Evolutionary conservation across 2,113 vertebrate genomes (phyloP).

Genomic region (Scomber scombrus): DNA sequence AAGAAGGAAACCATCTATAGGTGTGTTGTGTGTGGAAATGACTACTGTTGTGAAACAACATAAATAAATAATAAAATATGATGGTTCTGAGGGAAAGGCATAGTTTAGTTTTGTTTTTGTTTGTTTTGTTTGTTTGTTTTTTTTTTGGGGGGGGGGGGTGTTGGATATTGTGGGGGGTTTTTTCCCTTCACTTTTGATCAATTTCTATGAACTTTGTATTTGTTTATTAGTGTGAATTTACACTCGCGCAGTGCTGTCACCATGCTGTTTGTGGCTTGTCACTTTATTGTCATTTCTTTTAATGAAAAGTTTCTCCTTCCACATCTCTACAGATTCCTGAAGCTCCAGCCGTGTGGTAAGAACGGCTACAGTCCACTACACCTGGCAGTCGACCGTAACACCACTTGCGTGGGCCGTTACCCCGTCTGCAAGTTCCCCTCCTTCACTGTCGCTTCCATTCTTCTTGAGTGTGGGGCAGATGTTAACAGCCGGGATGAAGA

Average conservation of each 20-base stretch:
- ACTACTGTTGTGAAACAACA: not conserved
- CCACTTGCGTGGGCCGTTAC: constrained; percentile 97
- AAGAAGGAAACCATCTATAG: constrained; percentile 98
- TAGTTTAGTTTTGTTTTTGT: too few relatives aligned
- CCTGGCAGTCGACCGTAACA: constrained; percentile 96
- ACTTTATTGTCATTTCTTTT: not conserved
- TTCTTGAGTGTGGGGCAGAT: constrained; percentile 96
- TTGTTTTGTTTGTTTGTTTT: too few relatives aligned
- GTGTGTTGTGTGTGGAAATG: constrained; percentile 43
- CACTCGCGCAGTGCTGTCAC: not conserved
- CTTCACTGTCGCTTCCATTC: constrained; percentile 93
- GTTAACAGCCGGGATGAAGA: constrained; percentile 94
- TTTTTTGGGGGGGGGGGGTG: too few relatives aligned
- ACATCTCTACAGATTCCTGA: constrained; percentile 87
- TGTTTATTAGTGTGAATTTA: too few relatives aligned
- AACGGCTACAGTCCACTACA: constrained; percentile 97
- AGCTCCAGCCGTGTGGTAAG: constrained; percentile 95
- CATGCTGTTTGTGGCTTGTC: not conserved
- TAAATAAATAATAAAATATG: not conserved
- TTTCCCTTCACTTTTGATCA: too few relatives aligned
- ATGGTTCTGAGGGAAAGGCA: not conserved
- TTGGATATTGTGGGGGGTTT: too few relatives aligned
- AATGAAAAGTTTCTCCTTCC: not conserved
- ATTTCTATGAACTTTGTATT: too few relatives aligned
- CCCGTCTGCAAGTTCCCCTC: constrained; percentile 99